Base-by-base conservation (phyloP, 2,888 invertebrate species). In the Clivina fossor region DNA sequence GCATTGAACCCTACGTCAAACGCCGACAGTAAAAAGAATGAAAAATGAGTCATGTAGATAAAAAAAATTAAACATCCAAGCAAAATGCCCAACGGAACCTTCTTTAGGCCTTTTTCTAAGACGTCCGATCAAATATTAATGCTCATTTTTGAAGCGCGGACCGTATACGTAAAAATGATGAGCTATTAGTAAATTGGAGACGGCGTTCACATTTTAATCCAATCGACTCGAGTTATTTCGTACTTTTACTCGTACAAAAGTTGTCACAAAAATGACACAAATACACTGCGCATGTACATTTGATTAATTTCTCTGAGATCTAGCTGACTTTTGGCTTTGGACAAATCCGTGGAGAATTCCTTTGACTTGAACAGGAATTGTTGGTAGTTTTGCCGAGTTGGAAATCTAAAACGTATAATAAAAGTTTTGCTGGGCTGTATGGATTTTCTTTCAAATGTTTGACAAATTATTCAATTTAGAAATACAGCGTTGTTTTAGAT, bases 171-270 rank as follows among this genome's bases (percentile, higher is more conserved):
- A 53, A 53, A 53, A 53, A 44, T 53, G 53, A 53, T 53, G 53
- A 44, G 53, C 53, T 53, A 53, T 53, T 53, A 53, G 53, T 44
- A 53, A 53, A 53, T 53, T 53, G 44, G 44, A 53, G 9, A 22
- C 19, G 40, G 20, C 9, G 19, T 9, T 4, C 13, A 11, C 30
- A 11, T 13, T 13, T 30, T 11, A 11, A 2, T 4, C 2, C 4
- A 30, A 13, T 13, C 13, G 4, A 11, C 30, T 2, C 30, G 30
- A 13, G 13, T 30, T 30, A n/a, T n/a, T n/a, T n/a, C n/a, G 30
- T 30, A 30, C 9, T 30, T 30, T 30, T 11, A 30, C 30, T 9
- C 13, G 30, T 9, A 30, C 9, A 30, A 30, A 30, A n/a, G n/a
- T n/a, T n/a, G n/a, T n/a, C n/a, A n/a, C n/a, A n/a, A n/a, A n/a